Conservation (phyloP, 2,113 vertebrate species). For the Sprattus sprattus region DNA sequence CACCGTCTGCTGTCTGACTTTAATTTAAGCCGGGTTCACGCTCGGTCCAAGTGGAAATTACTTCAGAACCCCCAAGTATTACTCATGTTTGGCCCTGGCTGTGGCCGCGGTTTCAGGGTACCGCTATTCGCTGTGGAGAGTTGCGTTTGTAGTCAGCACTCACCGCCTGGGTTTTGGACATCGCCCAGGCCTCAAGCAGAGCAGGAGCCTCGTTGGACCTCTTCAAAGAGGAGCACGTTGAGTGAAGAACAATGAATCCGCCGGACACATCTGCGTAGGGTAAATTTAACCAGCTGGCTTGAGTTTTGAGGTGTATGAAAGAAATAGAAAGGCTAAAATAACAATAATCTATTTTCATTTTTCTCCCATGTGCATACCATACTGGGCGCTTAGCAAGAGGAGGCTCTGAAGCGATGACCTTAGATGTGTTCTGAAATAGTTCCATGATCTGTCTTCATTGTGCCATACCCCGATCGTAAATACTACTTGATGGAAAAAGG, state of each 20-base stretch:
- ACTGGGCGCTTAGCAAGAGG: not conserved
- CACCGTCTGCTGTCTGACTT: conserved; percentile 41
- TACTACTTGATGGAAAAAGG: not conserved
- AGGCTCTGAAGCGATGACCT: not conserved
- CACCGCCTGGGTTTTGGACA: conserved; percentile 43
- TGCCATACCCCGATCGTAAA: not conserved
- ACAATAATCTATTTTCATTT: conserved; percentile 20
- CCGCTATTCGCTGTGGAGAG: not conserved
- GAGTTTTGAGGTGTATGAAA: conserved; percentile 53
- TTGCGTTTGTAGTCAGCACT: conserved; percentile 35
- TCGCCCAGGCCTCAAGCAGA: conserved; percentile 51
- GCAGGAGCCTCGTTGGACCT: conserved; percentile 45
- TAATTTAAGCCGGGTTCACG: conserved; percentile 55
- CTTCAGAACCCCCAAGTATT: conserved; percentile 61
- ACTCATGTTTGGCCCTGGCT: conserved; percentile 58
- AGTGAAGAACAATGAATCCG: conserved; percentile 53
- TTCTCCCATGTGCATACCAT: conserved; percentile 2
- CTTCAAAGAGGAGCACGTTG: conserved; percentile 50
- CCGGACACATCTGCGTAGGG: conserved; percentile 60
- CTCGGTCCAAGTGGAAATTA: conserved; percentile 60
- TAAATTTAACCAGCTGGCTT: conserved; percentile 55
- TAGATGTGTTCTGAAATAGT: not conserved
- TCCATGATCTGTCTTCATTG: not conserved
- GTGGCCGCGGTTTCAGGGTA: conserved; percentile 18
- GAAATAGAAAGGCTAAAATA: conserved; percentile 45